phyloP scores from a whole-genome alignment of 2,888 invertebrate genomes.

The Drepanosiphum platanoidis region DNA sequence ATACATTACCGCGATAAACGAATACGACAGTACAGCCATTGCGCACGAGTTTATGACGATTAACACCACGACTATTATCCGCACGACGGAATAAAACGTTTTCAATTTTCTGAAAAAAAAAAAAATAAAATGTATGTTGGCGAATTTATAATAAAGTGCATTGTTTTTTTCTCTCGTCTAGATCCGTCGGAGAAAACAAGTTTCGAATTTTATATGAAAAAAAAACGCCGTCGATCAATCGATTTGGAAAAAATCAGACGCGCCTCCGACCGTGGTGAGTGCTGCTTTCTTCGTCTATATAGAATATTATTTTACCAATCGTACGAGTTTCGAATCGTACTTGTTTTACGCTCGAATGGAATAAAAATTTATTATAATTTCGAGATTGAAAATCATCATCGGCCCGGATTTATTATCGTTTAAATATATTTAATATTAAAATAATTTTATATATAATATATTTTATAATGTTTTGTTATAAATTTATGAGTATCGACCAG shows the following conservation, averaged over 20 bases:
- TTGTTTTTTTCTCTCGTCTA: background rate
- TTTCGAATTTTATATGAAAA: background rate
- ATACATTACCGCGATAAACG: conserved; percentile 2
- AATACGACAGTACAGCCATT: conserved; percentile 6
- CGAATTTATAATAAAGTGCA: background rate
- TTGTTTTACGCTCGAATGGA: no score
- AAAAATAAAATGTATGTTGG: background rate
- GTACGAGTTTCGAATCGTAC: no score
- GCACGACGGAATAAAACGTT: conserved; percentile 1
- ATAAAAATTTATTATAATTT: no score
- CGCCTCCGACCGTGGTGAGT: background rate
- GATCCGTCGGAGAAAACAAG: background rate
- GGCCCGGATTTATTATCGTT: no score
- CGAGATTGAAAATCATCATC: no score
- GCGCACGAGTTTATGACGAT: background rate
- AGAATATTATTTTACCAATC: no score
- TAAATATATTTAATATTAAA: no score
- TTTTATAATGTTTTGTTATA: no score
- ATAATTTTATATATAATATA: no score
- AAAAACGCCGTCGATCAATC: no score
- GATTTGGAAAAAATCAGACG: no score
- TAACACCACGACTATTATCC: background rate
- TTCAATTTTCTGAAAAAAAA: conserved; percentile 40
- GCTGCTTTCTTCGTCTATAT: background rate
- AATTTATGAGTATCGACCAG: no score